These are phyloP conservation scores for Drosophila yakuba DNA, from an alignment of 1,140 invertebrate species.

Conservation along the genomic window DNA sequence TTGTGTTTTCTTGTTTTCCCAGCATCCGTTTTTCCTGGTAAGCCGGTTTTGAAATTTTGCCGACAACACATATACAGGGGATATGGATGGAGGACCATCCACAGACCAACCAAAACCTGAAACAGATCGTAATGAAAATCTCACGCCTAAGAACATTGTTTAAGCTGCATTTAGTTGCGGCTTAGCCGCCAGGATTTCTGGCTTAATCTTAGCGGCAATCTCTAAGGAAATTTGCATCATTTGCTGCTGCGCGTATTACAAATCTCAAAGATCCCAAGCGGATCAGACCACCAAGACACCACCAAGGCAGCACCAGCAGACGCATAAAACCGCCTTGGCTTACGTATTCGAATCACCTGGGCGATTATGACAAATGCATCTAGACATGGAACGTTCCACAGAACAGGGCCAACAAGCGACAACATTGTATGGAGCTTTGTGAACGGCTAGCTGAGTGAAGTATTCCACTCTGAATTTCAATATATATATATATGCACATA, in stretches of 20 bases:
- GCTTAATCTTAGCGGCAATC: slow-evolving; percentile 72
- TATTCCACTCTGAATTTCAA: neutral
- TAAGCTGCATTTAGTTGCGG: slow-evolving; percentile 77
- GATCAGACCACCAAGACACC: slow-evolving; percentile 36
- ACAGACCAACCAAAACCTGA: neutral
- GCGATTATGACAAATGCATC: slow-evolving; percentile 43
- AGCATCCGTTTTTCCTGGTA: slow-evolving; percentile 52
- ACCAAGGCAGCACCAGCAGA: slow-evolving; percentile 27
- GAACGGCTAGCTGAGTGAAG: no score
- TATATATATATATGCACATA: no score
- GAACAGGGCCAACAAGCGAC: slow-evolving; percentile 7
- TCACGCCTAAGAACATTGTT: slow-evolving; percentile 75
- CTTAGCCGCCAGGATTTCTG: slow-evolving; percentile 49
- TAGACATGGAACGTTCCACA: neutral
- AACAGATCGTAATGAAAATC: slow-evolving; percentile 61
- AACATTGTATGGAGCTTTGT: neutral
- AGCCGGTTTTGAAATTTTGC: slow-evolving; percentile 71
- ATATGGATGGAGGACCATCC: slow-evolving; percentile 1
- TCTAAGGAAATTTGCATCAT: slow-evolving; percentile 75
- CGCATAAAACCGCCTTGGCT: slow-evolving; percentile 16
- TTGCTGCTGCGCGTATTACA: slow-evolving; percentile 65
- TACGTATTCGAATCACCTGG: slow-evolving; percentile 3
- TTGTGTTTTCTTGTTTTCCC: slow-evolving; percentile 29
- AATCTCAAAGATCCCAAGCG: slow-evolving; percentile 45
- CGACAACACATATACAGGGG: slow-evolving; percentile 39